Percentiles rank a stretch among this genome's conserved stretches.
Conservation (phyloP, 2,113 vertebrate species). For the Phaethornis superciliosus region DNA sequence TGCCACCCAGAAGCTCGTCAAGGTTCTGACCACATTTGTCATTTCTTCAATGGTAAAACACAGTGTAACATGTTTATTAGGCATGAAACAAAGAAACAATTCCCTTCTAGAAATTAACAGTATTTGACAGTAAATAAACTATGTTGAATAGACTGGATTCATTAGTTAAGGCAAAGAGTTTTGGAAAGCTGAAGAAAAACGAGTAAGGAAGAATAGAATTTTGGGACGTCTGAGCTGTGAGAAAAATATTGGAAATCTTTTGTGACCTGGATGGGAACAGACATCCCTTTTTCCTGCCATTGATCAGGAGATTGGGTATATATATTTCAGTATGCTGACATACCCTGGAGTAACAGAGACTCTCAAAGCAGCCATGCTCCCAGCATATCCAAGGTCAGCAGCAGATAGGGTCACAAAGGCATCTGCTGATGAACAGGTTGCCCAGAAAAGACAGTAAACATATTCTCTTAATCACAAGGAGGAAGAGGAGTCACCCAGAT, state of each 20-base stretch:
- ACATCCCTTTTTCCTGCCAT: background rate
- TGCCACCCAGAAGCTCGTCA: background rate
- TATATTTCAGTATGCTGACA: rapidly evolving
- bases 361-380: background rate
- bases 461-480: background rate
- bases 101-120: background rate
- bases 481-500: background rate
- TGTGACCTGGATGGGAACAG: background rate
- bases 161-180: background rate
- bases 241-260: background rate
- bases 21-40: background rate
- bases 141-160: background rate
- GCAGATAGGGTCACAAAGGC: background rate
- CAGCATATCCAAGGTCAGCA: background rate
- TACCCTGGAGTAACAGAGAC: background rate
- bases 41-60: background rate
- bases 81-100: background rate
- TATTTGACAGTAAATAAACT: background rate
- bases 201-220: background rate
- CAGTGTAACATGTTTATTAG: background rate
- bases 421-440: background rate
- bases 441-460: background rate
- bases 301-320: background rate
- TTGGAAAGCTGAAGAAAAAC: background rate
- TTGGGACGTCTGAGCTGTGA: background rate